Evolutionary conservation across 2,888 invertebrate species (phyloP).

Genomic region (Calliopum simillimum): DNA sequence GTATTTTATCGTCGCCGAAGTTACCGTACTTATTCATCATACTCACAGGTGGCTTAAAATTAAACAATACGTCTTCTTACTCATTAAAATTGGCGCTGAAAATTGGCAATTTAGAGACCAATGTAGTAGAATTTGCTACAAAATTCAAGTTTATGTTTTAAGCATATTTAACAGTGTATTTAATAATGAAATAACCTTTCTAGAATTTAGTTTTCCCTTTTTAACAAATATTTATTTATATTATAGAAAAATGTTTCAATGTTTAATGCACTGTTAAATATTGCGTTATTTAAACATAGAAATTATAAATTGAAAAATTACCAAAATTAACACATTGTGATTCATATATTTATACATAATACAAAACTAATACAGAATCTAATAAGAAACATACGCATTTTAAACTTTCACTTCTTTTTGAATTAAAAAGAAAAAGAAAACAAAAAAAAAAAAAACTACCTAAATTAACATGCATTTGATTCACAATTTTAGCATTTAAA

Average conservation of each 20-base stretch:
- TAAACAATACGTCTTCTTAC: constrained; percentile 4
- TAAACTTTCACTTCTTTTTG: neutral
- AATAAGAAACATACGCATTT: neutral
- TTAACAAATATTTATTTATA: constrained; percentile 1
- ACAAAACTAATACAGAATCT: constrained; percentile 1
- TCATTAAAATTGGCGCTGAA: constrained; percentile 8
- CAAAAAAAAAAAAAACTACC: too few species aligned
- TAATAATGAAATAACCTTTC: neutral
- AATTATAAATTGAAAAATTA: constrained; percentile 4
- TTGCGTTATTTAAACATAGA: neutral
- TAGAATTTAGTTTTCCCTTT: constrained; percentile 1
- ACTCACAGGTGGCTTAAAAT: constrained; percentile 60
- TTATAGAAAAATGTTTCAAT: neutral
- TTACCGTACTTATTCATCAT: constrained; percentile 59
- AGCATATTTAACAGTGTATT: neutral
- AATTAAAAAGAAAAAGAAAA: neutral
- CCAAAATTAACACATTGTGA: constrained; percentile 20
- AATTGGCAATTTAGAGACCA: neutral
- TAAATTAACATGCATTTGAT: too few species aligned
- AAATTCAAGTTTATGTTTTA: neutral
- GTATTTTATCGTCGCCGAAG: constrained; percentile 61
- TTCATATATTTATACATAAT: constrained; percentile 10
- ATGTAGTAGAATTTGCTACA: neutral
- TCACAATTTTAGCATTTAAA: too few species aligned
- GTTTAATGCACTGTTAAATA: neutral